These are phyloP conservation scores for Drosophila ficusphila DNA, from an alignment of 1,140 invertebrate species.

Conservation along the genomic window DNA sequence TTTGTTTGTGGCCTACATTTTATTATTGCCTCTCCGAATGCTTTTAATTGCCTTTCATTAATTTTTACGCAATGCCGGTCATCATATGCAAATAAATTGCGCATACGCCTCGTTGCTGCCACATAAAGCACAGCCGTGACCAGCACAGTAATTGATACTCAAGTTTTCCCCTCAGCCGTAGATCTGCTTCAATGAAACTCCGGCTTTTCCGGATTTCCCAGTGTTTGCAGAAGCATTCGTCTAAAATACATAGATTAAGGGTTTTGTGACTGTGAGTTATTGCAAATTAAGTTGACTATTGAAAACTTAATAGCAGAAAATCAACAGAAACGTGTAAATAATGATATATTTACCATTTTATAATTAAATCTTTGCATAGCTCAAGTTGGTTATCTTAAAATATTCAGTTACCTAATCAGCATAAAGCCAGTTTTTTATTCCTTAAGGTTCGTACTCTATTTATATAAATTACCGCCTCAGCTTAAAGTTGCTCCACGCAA, in stretches of 20 bases:
- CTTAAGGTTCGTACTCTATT: not conserved
- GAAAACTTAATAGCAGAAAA: too few relatives aligned
- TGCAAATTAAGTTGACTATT: too few relatives aligned
- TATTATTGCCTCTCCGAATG: constrained; percentile 64
- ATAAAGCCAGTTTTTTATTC: not conserved
- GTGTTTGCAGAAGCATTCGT: not conserved
- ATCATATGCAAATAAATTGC: constrained; percentile 77
- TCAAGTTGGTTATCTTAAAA: too few relatives aligned
- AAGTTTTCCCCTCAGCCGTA: constrained; percentile 13
- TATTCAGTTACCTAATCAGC: constrained; percentile 7
- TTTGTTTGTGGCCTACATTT: constrained; percentile 58
- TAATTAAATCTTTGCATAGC: too few relatives aligned
- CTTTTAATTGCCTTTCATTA: constrained; percentile 77
- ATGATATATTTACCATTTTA: too few relatives aligned
- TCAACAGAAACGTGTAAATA: too few relatives aligned
- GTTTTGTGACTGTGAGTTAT: not conserved
- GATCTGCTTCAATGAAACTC: not conserved
- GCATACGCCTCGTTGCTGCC: constrained; percentile 56
- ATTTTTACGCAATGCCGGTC: constrained; percentile 75
- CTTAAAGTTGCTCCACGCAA: constrained; percentile 26
- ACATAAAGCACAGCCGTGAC: constrained; percentile 36
- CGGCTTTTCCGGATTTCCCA: not conserved
- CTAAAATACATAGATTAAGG: not conserved
- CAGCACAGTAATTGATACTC: constrained; percentile 27
- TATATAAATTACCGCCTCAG: not conserved